Evolutionary conservation across 2,797 vertebrate genomes (phyloP).

Genomic region (Myioborus miniatus): DNA sequence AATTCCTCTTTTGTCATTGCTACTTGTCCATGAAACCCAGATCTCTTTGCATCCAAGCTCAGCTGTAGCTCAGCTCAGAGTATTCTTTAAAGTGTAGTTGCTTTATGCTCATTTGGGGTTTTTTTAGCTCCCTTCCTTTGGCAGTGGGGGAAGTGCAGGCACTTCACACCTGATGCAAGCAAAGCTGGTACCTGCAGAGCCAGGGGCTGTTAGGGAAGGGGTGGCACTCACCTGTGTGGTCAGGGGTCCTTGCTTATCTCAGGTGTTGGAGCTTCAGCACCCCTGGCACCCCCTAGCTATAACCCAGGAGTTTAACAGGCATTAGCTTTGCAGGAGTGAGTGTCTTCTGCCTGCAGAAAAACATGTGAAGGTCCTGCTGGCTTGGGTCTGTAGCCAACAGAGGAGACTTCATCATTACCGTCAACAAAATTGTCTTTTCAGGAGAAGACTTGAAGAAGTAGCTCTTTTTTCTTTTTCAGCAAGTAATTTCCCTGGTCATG

Average conservation of each 20-base stretch:
- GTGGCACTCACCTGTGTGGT: accelerated
- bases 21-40: neutral
- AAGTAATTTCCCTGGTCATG: neutral
- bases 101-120: neutral
- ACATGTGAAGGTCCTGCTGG: neutral
- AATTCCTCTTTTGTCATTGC: neutral
- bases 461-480: too few relatives aligned
- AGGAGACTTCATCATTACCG: neutral
- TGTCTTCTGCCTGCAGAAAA: neutral
- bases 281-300: neutral
- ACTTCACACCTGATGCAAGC: neutral
- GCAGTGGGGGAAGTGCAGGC: neutral
- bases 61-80: neutral
- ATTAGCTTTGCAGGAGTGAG: neutral
- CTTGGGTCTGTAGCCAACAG: neutral
- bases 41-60: neutral
- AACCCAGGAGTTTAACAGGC: accelerated
- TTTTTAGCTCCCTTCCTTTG: neutral
- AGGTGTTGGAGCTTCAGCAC: neutral
- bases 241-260: neutral
- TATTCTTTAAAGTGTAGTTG: neutral
- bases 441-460: neutral
- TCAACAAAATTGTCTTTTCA: neutral
- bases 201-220: neutral
- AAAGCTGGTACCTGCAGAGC: neutral